Evolutionary conservation across 92 coral and sea anemone species (phyloP), one percentile per base, ranked within the genome.

Genomic region (Paragorgia papillata): DNA sequence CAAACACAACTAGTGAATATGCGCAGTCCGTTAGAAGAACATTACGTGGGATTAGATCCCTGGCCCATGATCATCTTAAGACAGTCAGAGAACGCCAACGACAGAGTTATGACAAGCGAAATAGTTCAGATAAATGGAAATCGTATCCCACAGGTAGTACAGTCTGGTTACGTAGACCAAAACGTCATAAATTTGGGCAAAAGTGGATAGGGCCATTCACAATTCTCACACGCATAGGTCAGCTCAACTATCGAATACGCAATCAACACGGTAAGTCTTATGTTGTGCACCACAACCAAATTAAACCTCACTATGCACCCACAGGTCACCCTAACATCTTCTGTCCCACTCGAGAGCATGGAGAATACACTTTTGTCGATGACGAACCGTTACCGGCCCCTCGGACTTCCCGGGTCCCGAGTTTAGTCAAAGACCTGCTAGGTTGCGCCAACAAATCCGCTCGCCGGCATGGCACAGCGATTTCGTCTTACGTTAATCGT

Each of bases 171-270:
- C 54, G 79, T 15, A 56, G 79, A 24, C 79, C 73, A 7, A 80
- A 69, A 62, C 53, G 44, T 26, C 35, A 50, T 43, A 69, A 80
- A 49, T 69, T 80, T 26, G 84, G 79, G 0, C 9, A 40, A 17
- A 80, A 59, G 57, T 80, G 84, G 84, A 58, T 69, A 33, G 79
- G 84, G 1, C 79, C 84, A 9, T 69, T 37, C 18, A 37, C 65
- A 6, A 57, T 80, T 6, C 10, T 80, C 21, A 51, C 79, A 22
- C 60, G 58, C 10, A 10, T 69, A 17, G 84, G 79, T 1, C n/a
- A n/a, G n/a, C 79, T 80, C 35, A 46, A 80, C 43, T 59, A 80
- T 30, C 69, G 44, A 69, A 39, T 68, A 9, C 9, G 49, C 7
- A 34, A 59, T 29, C 21, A 56, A 37, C 3, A 75, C 37, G 62